phyloP scores from a whole-genome alignment of 1,140 invertebrate genomes.

The Scaptomyza pallida region DNA sequence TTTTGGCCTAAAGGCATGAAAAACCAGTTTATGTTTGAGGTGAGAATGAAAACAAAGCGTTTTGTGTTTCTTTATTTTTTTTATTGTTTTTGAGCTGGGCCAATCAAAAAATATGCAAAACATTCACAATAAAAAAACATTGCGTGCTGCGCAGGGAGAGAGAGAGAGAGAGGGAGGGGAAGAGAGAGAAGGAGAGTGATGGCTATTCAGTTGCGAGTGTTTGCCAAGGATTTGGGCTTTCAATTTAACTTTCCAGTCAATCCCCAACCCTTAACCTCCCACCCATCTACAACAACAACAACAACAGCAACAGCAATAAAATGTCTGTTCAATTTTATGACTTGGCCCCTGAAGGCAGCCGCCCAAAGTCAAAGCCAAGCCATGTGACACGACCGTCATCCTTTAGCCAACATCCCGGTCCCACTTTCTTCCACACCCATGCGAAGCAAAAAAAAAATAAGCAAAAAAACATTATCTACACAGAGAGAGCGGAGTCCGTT shows the following conservation, averaged over 20 bases:
- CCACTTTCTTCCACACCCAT: too few species aligned
- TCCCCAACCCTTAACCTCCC: background rate
- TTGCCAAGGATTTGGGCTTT: constrained; percentile 22
- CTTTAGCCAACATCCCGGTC: background rate
- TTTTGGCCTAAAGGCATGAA: too few species aligned
- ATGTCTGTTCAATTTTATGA: constrained; percentile 77
- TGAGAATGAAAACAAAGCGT: background rate
- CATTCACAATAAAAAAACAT: constrained; percentile 71
- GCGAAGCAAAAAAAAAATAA: background rate
- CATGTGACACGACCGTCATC: constrained; percentile 37
- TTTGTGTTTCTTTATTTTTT: background rate
- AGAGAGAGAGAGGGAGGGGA: background rate
- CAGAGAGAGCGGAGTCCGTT: constrained; percentile 5
- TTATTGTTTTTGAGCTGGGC: constrained; percentile 4
- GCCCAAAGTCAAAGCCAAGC: constrained; percentile 9
- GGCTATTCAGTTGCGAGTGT: constrained; percentile 9
- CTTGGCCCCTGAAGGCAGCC: constrained; percentile 58
- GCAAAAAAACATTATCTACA: background rate
- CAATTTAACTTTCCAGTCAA: constrained; percentile 13
- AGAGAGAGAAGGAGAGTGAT: background rate
- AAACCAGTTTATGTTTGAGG: too few species aligned
- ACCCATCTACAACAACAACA: too few species aligned
- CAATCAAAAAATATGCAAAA: constrained; percentile 76
- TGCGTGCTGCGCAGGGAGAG: constrained; percentile 1
- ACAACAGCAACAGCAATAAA: constrained; percentile 21